These are phyloP conservation scores for Prenolepis imparis DNA, from an alignment of 2,888 invertebrate species.

Conservation along the genomic window DNA sequence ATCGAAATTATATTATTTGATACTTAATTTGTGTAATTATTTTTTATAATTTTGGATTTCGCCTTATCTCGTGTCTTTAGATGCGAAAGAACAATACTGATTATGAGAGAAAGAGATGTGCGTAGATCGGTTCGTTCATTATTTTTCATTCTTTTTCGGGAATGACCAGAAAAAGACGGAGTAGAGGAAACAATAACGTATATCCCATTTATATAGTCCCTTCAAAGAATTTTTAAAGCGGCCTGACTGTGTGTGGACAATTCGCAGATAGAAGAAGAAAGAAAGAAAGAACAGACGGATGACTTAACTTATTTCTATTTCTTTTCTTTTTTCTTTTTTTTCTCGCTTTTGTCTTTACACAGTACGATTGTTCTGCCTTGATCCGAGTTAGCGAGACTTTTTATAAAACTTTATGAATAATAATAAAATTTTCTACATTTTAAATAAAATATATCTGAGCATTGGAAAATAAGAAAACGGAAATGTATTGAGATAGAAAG, in stretches of 20 bases:
- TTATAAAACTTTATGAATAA: slow-evolving; percentile 30
- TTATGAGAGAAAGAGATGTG: slow-evolving; percentile 38
- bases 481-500: too few species aligned
- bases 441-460: too few species aligned
- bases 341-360: slow-evolving; percentile 54
- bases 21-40: neutral
- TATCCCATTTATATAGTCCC: slow-evolving; percentile 4
- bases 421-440: too few species aligned
- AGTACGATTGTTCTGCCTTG: slow-evolving; percentile 7
- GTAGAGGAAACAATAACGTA: slow-evolving; percentile 57
- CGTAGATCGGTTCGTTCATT: slow-evolving; percentile 73
- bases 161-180: slow-evolving; percentile 57
- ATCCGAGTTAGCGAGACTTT: slow-evolving; percentile 34
- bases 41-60: slow-evolving; percentile 16
- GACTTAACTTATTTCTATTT: slow-evolving; percentile 54
- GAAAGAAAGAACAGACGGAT: slow-evolving; percentile 42
- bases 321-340: neutral
- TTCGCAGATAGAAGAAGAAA: slow-evolving; percentile 48
- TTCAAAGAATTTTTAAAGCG: slow-evolving; percentile 75
- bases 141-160: slow-evolving; percentile 77
- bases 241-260: slow-evolving; percentile 80
- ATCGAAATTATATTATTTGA: slow-evolving; percentile 1
- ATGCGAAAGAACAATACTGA: neutral
- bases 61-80: neutral
- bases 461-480: too few species aligned